Percentiles rank a stretch among this genome's conserved stretches.
These are phyloP conservation scores for Argentina silus DNA, from an alignment of 2,797 vertebrate genomes.

Conservation along the genomic window DNA sequence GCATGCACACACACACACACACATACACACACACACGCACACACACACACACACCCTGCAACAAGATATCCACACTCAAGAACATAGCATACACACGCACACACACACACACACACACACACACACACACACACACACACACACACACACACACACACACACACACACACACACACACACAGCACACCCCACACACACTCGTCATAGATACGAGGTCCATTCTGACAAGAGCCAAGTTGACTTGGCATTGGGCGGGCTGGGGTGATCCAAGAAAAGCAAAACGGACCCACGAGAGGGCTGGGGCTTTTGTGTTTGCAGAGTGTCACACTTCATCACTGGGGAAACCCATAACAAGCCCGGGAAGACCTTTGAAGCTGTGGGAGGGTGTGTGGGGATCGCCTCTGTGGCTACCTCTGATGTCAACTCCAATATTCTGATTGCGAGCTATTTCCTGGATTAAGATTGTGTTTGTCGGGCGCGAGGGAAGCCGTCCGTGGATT, in stretches of 20 bases:
- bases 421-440: conserved; percentile 89
- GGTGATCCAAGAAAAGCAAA: conserved; percentile 82
- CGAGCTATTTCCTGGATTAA: conserved; percentile 84
- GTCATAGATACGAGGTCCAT: conserved; percentile 88
- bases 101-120: conserved; percentile 48
- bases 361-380: conserved; percentile 89
- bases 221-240: conserved; percentile 94
- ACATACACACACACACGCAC: conserved; percentile 81
- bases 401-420: conserved; percentile 86
- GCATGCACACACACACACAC: conserved; percentile 73
- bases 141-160: conserved; percentile 34
- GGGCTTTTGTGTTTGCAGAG: conserved; percentile 96
- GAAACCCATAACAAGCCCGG: conserved; percentile 89
- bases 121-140: conserved; percentile 77
- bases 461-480: conserved; percentile 82
- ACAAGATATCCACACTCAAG: conserved; percentile 1
- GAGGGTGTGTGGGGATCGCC: conserved; percentile 81
- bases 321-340: conserved; percentile 96
- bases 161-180: conserved; percentile 80
- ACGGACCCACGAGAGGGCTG: conserved; percentile 87
- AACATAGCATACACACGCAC: conserved; percentile 76
- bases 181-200: conserved; percentile 48
- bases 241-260: conserved; percentile 85
- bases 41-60: background rate
- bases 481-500: conserved; percentile 77